phyloP scores from a whole-genome alignment of 2,888 invertebrate genomes.

The Cryptocephalus moraei region DNA sequence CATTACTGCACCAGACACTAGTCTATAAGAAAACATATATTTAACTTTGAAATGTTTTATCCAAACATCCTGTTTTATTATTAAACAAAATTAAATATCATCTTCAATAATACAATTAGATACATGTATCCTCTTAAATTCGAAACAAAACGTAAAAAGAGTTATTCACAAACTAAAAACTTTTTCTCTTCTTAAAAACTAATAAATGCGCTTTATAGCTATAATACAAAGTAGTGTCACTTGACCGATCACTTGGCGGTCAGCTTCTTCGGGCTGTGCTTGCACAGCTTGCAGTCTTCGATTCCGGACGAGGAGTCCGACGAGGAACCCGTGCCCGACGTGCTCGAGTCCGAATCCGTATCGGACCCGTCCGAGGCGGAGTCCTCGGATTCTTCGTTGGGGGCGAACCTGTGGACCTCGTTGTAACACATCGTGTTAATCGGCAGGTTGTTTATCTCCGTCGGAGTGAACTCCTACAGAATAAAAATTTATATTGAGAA shows the following conservation, averaged over 20 bases:
- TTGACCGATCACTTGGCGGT: background rate
- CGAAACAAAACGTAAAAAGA: no score
- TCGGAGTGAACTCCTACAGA: conserved; percentile 54
- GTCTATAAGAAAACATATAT: no score
- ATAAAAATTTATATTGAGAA: no score
- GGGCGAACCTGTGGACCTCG: conserved; percentile 40
- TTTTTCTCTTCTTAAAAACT: no score
- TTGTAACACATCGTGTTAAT: conserved; percentile 78
- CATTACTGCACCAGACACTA: no score
- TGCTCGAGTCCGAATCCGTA: conserved; percentile 42
- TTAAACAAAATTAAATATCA: no score
- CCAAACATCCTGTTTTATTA: no score
- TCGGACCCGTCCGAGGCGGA: conserved; percentile 45
- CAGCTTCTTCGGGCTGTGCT: conserved; percentile 12
- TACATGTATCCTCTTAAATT: no score
- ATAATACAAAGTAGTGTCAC: background rate
- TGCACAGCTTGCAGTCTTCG: conserved; percentile 20
- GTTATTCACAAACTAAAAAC: no score
- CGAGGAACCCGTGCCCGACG: conserved; percentile 34
- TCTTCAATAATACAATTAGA: no score
- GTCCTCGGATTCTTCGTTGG: conserved; percentile 39
- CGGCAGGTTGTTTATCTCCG: conserved; percentile 86
- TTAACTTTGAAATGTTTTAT: no score
- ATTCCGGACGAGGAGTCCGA: conserved; percentile 16
- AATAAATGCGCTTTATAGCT: no score